Conservation (phyloP, 2,113 vertebrate species). For the Hyperoodon ampullatus region DNA sequence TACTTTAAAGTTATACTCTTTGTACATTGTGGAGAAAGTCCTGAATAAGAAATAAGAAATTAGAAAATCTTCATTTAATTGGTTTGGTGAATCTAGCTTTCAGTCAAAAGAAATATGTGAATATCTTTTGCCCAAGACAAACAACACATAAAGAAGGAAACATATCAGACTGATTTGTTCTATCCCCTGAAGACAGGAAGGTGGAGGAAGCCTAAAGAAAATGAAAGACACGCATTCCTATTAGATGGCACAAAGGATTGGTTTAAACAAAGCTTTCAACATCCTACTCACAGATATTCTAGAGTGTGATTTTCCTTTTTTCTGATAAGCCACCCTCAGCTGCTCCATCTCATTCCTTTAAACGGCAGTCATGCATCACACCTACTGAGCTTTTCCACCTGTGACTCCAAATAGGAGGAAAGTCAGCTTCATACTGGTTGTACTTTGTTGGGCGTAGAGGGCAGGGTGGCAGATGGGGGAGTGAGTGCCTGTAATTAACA, state of each 20-base stretch:
- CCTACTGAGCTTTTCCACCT: background rate
- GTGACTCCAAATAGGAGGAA: background rate
- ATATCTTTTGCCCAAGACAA: conserved; percentile 61
- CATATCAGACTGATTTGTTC: conserved; percentile 58
- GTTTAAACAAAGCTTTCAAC: conserved; percentile 52
- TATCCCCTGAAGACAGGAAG: conserved; percentile 46
- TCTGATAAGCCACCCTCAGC: background rate
- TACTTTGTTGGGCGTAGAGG: background rate
- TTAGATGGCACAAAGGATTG: conserved; percentile 47
- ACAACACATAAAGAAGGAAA: conserved; percentile 61
- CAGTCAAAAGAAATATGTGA: conserved; percentile 66
- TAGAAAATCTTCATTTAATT: conserved; percentile 67
- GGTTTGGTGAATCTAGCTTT: conserved; percentile 68
- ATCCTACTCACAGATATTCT: conserved; percentile 20
- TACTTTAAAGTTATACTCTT: conserved; percentile 51
- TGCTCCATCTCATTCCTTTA: background rate
- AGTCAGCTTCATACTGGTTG: background rate
- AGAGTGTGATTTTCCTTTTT: background rate
- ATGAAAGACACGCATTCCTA: background rate
- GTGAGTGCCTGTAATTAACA: conserved; percentile 70
- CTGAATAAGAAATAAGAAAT: conserved; percentile 61
- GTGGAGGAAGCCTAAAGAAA: conserved; percentile 20
- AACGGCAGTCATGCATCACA: background rate
- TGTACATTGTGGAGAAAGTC: conserved; percentile 46
- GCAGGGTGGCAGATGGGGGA: background rate